These are phyloP conservation scores for Protonemura montana DNA, from an alignment of 2,888 invertebrate genomes.

Conservation along the genomic window DNA sequence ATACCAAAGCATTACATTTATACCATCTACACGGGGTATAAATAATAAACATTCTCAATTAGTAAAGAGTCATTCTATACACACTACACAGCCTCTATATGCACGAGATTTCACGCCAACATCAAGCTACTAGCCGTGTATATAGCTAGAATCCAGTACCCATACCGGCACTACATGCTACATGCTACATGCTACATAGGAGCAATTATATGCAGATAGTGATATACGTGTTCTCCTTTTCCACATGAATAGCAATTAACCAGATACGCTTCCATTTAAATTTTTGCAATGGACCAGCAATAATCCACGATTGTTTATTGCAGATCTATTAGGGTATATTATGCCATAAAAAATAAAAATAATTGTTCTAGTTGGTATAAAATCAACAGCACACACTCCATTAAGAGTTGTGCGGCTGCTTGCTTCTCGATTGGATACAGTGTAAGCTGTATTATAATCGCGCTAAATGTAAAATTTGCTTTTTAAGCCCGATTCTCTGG, in stretches of 20 bases:
- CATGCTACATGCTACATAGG: background rate
- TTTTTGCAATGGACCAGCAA: constrained; percentile 44
- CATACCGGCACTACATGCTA: background rate
- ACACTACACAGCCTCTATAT: background rate
- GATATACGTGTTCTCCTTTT: constrained; percentile 48
- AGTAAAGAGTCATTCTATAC: constrained; percentile 26
- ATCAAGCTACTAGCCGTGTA: no score
- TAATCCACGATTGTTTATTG: constrained; percentile 50
- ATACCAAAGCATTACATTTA: background rate
- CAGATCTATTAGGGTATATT: constrained; percentile 50
- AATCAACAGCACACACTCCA: constrained; percentile 49
- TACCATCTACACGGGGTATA: constrained; percentile 12
- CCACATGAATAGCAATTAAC: constrained; percentile 49
- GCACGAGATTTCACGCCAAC: background rate
- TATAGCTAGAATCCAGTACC: background rate
- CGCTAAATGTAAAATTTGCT: constrained; percentile 46
- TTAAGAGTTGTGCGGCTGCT: constrained; percentile 27
- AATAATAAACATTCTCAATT: constrained; percentile 41
- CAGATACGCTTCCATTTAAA: constrained; percentile 47
- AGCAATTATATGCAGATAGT: constrained; percentile 49
- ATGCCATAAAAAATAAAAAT: constrained; percentile 50
- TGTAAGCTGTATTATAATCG: constrained; percentile 46
- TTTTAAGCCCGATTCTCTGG: constrained; percentile 46
- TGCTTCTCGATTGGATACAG: constrained; percentile 37
- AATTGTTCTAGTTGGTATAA: constrained; percentile 46